These are phyloP conservation scores for Mycteria americana DNA, from an alignment of 2,797 vertebrate genomes.

Conservation along the genomic window DNA sequence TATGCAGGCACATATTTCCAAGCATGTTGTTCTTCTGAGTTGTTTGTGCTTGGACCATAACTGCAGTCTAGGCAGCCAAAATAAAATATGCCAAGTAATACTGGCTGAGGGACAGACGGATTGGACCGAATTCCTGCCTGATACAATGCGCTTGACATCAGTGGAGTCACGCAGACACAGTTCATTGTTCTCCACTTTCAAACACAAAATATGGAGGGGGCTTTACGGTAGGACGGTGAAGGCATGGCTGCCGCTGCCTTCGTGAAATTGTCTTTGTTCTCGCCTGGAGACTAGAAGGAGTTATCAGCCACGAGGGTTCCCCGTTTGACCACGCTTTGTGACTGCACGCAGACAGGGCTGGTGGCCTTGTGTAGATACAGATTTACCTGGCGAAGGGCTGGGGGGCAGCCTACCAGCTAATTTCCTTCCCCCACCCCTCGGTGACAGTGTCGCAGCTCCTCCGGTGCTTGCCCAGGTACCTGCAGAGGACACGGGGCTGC, in stretches of 20 bases:
- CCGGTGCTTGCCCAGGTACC: rapidly evolving
- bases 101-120: conserved; percentile 45
- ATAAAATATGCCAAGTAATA: conserved; percentile 61
- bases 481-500: rapidly evolving
- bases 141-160: conserved; percentile 21
- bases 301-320: background rate
- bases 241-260: background rate
- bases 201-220: background rate
- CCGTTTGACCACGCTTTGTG: background rate
- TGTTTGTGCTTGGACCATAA: conserved; percentile 52
- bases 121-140: conserved; percentile 14
- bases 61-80: conserved; percentile 40
- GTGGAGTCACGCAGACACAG: conserved; percentile 10
- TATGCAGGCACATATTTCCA: conserved; percentile 41
- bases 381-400: background rate
- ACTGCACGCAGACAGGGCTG: rapidly evolving
- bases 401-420: background rate
- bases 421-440: background rate
- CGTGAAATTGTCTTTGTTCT: background rate
- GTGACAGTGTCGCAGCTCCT: background rate
- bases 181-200: conserved; percentile 61
- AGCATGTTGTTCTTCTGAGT: conserved; percentile 47
- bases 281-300: background rate
- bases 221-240: background rate
- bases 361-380: background rate